These are phyloP conservation scores for Cynodonichthys magdalenae DNA, from an alignment of 2,797 vertebrate species.

Conservation along the genomic window DNA sequence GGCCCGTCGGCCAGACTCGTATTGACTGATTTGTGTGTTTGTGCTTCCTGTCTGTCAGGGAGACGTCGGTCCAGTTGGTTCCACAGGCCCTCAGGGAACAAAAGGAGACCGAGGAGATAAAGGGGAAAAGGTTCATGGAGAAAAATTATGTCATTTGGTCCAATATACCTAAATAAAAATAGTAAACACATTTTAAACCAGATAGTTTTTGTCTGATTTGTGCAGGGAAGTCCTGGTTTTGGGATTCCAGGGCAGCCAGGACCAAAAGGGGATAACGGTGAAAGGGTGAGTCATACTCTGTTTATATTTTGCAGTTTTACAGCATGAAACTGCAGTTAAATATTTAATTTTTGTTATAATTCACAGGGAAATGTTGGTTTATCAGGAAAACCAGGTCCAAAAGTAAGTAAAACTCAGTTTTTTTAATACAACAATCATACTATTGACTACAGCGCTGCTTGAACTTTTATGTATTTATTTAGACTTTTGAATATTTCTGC, in stretches of 20 bases:
- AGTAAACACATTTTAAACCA: not conserved
- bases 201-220: conserved; percentile 13
- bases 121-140: conserved; percentile 85
- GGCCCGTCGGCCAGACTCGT: not conserved
- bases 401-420: conserved; percentile 70
- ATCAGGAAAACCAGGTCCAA: conserved; percentile 89
- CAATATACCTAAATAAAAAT: too few species aligned
- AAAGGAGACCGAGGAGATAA: conserved; percentile 86
- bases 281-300: conserved; percentile 82
- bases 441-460: too few species aligned
- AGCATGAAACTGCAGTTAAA: not conserved
- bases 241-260: conserved; percentile 90
- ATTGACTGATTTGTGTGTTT: conserved; percentile 19
- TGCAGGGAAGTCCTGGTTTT: conserved; percentile 88
- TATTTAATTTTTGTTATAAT: conserved; percentile 33
- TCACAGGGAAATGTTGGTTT: conserved; percentile 90
- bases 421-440: too few species aligned
- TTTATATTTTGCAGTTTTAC: not conserved
- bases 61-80: conserved; percentile 83
- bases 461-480: not conserved
- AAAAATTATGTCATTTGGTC: conserved; percentile 1
- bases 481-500: not conserved
- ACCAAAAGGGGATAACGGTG: conserved; percentile 87
- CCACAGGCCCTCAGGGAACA: conserved; percentile 81
- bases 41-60: conserved; percentile 76